Percentiles rank a stretch among this genome's conserved stretches.
phyloP scores from a whole-genome alignment of 2,113 vertebrate species.

The Paratilapia polleni region DNA sequence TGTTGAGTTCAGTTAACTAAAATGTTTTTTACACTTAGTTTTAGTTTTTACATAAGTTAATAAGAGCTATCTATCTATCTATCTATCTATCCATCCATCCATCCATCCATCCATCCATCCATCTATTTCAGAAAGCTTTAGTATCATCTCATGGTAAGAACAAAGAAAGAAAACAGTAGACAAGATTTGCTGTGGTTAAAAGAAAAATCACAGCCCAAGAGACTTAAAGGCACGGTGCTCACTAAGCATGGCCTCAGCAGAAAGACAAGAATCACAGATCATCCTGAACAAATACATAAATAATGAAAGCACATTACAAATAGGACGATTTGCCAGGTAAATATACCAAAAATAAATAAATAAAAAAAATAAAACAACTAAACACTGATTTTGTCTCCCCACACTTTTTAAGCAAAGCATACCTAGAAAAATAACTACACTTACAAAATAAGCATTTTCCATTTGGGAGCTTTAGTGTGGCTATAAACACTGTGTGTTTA shows the following conservation, averaged over 20 bases:
- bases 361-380: neutral
- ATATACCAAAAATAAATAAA: neutral
- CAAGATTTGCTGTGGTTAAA: no score
- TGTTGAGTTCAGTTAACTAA: no score
- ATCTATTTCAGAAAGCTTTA: neutral
- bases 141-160: neutral
- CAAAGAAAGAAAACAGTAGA: rapidly evolving
- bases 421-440: neutral
- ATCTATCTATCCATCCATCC: no score
- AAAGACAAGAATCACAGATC: neutral
- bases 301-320: neutral
- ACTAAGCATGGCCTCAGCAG: neutral
- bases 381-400: neutral
- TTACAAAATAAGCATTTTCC: neutral
- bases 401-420: neutral
- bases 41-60: no score
- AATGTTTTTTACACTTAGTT: no score
- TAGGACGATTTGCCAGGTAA: neutral
- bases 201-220: neutral
- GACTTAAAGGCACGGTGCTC: neutral
- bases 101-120: no score
- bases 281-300: neutral
- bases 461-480: neutral
- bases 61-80: no score
- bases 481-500: neutral